Evolutionary conservation across 30 jellyfish, hydroid and myxozoan species (phyloP).

Genomic region (Pelagia noctiluca): DNA sequence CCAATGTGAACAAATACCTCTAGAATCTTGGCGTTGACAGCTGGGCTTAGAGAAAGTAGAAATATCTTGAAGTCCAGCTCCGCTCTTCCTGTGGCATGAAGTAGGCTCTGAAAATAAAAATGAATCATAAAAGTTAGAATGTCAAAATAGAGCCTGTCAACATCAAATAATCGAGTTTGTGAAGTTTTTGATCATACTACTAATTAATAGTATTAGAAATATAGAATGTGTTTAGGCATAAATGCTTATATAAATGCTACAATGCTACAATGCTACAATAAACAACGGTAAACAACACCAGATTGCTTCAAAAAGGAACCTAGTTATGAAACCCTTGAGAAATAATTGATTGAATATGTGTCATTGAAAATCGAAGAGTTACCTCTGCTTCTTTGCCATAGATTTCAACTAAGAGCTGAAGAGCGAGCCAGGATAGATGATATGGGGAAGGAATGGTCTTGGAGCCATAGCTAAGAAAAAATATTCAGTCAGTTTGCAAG

Average conservation of each 20-base stretch:
- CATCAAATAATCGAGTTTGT: too few relatives aligned
- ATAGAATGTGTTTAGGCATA: too few relatives aligned
- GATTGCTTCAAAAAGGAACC: background rate
- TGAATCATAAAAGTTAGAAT: background rate
- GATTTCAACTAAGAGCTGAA: slow-evolving; percentile 30
- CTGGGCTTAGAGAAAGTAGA: slow-evolving; percentile 34
- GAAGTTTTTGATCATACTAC: too few relatives aligned
- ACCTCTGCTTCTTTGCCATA: slow-evolving; percentile 26
- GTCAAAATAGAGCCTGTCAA: background rate
- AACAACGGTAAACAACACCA: background rate
- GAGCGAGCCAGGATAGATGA: slow-evolving; percentile 85
- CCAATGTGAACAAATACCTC: slow-evolving; percentile 6
- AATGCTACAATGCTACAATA: too few relatives aligned
- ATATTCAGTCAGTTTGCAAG: background rate
- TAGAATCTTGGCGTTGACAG: slow-evolving; percentile 28
- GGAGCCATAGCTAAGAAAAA: slow-evolving; percentile 67
- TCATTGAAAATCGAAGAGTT: background rate
- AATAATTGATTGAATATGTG: background rate
- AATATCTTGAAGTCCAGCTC: slow-evolving; percentile 54
- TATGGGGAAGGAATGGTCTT: slow-evolving; percentile 67
- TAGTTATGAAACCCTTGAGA: background rate
- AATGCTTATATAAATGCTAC: too few relatives aligned
- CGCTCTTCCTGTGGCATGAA: slow-evolving; percentile 13
- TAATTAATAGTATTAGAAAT: too few relatives aligned
- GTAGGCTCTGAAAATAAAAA: slow-evolving; percentile 16